These are phyloP conservation scores for Geopemphigus sp. DNA, from an alignment of 1,140 invertebrate species.

Conservation along the genomic window DNA sequence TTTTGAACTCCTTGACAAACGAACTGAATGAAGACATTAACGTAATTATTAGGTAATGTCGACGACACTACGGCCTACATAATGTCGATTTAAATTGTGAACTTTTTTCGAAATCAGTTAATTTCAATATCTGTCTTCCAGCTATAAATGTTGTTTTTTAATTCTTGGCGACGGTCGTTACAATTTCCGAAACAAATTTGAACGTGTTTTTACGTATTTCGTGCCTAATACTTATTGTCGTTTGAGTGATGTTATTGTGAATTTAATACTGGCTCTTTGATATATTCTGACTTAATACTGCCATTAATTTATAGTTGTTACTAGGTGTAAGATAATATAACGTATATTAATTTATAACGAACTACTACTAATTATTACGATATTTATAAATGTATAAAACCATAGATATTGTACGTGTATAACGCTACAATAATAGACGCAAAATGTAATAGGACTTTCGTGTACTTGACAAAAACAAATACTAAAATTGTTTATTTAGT, in stretches of 20 bases:
- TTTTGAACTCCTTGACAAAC: conserved; percentile 11
- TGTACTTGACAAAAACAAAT: background rate
- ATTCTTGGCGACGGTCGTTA: background rate
- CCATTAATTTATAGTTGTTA: conserved; percentile 45
- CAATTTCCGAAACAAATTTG: conserved; percentile 9
- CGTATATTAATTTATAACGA: background rate
- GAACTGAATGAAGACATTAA: background rate
- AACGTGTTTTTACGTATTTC: conserved; percentile 4
- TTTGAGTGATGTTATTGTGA: conserved; percentile 26
- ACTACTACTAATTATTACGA: conserved; percentile 22
- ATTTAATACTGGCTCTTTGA: conserved; percentile 28
- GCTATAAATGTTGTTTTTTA: conserved; percentile 19
- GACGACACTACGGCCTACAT: no score
- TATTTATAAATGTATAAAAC: background rate
- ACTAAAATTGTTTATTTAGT: background rate
- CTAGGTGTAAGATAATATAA: conserved; percentile 21
- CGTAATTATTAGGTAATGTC: background rate
- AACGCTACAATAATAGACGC: background rate
- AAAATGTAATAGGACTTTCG: background rate
- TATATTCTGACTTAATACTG: conserved; percentile 26
- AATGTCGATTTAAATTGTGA: background rate
- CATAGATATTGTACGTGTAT: background rate
- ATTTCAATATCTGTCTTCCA: conserved; percentile 30
- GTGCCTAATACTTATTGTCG: background rate
- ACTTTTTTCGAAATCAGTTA: background rate